These are phyloP conservation scores for Polyommatus icarus DNA, from an alignment of 2,888 invertebrate species.

Conservation along the genomic window DNA sequence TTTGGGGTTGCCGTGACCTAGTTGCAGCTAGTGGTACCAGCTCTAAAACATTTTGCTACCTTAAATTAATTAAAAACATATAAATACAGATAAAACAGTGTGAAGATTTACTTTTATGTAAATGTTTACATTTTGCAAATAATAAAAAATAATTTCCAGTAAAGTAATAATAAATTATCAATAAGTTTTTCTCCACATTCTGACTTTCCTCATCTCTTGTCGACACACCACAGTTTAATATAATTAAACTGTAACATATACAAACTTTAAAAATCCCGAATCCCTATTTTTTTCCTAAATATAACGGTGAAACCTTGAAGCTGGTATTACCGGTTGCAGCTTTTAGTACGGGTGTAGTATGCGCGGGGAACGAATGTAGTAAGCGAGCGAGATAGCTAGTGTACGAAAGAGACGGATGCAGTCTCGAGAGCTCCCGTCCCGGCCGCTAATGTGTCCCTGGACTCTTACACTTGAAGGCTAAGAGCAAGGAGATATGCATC, in stretches of 20 bases:
- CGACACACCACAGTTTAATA: background rate
- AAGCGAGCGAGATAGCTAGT: background rate
- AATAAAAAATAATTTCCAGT: too few species aligned
- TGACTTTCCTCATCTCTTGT: background rate
- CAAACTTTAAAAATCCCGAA: background rate
- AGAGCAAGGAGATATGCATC: slow-evolving; percentile 7
- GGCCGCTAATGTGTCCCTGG: slow-evolving; percentile 15
- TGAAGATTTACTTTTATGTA: too few species aligned
- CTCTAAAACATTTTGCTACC: background rate
- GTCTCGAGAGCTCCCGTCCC: slow-evolving; percentile 11
- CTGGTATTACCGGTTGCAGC: background rate
- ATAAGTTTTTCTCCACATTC: too few species aligned
- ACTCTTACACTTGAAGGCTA: slow-evolving; percentile 8
- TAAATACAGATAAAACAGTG: background rate
- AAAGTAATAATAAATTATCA: too few species aligned
- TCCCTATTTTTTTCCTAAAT: background rate
- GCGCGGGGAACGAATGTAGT: background rate
- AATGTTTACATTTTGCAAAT: too few species aligned
- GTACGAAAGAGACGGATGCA: background rate
- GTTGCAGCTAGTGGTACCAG: background rate
- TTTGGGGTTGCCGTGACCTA: slow-evolving; percentile 29
- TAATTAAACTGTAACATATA: too few species aligned
- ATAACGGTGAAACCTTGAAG: background rate
- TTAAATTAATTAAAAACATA: background rate
- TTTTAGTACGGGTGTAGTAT: background rate